phyloP scores from a whole-genome alignment of 2,113 vertebrate genomes.

The Danio rerio region GRCz12tu NC_133186.1:13398001-13398500 shows the following conservation, averaged over 20 bases:
- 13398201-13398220: background rate
- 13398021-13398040: background rate
- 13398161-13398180: slow-evolving; percentile 27
- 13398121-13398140: slow-evolving; percentile 66
- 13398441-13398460: slow-evolving; percentile 57
- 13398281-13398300: slow-evolving; percentile 50
- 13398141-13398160: slow-evolving; percentile 70
- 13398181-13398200: slow-evolving; percentile 39
- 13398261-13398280: background rate
- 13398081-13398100: slow-evolving; percentile 72
- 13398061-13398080: slow-evolving; percentile 64
- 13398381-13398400: slow-evolving; percentile 77
- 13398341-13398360: slow-evolving; percentile 73
- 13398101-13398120: slow-evolving; percentile 81
- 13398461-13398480: slow-evolving; percentile 69
- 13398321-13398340: slow-evolving; percentile 81
- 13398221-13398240: background rate
- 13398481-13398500: background rate
- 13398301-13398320: slow-evolving; percentile 60
- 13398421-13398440: slow-evolving; percentile 60
- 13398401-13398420: slow-evolving; percentile 76
- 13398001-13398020: slow-evolving; percentile 66
- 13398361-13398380: slow-evolving; percentile 65
- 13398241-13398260: background rate
- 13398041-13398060: background rate